phyloP scores from a whole-genome alignment of 2,888 invertebrate genomes.

The Callyntrura guangdongensis region DNA sequence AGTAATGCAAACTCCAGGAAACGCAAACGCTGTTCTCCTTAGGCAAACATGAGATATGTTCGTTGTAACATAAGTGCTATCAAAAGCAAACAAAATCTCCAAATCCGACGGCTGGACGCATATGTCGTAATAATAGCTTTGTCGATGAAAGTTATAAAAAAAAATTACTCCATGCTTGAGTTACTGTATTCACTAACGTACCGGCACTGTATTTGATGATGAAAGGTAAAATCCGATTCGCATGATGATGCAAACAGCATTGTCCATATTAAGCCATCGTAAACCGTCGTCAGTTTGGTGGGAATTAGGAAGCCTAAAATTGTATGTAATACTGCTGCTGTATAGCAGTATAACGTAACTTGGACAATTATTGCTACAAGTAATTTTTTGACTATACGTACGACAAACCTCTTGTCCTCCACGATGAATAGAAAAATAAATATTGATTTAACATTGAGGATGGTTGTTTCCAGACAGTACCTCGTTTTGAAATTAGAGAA shows the following conservation, averaged over 20 bases:
- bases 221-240: background rate
- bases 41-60: background rate
- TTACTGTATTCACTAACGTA: background rate
- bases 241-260: background rate
- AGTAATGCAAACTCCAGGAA: background rate
- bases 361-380: background rate
- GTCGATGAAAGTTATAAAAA: background rate
- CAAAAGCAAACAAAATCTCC: background rate
- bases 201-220: background rate
- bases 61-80: background rate
- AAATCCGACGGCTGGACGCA: background rate
- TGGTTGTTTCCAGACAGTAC: background rate
- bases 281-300: too few relatives aligned
- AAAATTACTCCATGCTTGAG: background rate
- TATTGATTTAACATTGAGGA: constrained; percentile 48
- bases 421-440: constrained; percentile 56
- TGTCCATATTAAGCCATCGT: background rate
- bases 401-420: constrained; percentile 60
- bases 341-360: too few relatives aligned
- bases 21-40: background rate
- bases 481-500: background rate
- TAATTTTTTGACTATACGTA: background rate
- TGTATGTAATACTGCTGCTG: background rate
- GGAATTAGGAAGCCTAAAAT: too few relatives aligned
- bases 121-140: background rate